phyloP scores from a whole-genome alignment of 2,113 vertebrate genomes.

The Platysternon megacephalum region DNA sequence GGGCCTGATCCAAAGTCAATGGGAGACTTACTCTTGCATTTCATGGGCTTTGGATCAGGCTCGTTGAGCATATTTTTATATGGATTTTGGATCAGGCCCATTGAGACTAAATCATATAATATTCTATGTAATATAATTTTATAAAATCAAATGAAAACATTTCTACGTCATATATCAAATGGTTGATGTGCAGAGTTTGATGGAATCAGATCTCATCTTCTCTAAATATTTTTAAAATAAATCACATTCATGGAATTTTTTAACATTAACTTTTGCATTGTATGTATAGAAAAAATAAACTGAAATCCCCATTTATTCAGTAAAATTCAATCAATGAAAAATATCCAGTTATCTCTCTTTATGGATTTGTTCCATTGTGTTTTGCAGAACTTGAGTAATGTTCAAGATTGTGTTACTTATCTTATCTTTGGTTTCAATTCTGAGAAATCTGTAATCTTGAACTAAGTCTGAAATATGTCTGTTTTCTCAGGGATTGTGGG shows the following conservation, averaged over 20 bases:
- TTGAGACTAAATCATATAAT: neutral
- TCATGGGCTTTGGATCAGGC: neutral
- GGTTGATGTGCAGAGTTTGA: fast-evolving
- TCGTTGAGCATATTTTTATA: neutral
- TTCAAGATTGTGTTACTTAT: neutral
- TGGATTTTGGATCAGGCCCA: neutral
- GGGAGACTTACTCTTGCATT: neutral
- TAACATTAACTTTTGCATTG: neutral
- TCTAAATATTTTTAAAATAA: neutral
- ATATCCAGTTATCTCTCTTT: neutral
- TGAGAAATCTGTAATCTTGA: neutral
- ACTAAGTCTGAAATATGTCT: neutral
- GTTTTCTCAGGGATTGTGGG: neutral
- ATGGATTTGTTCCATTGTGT: neutral
- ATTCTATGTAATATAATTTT: neutral
- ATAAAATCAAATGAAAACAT: neutral
- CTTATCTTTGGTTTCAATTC: constrained; percentile 7
- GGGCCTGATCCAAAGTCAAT: neutral
- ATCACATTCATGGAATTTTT: neutral
- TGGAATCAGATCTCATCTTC: neutral
- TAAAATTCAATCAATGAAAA: neutral
- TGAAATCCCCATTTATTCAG: neutral
- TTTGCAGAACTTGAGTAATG: neutral
- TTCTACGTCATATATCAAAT: neutral
- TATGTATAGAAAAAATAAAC: neutral